These are phyloP conservation scores for Tetragnatha versicolor DNA, from an alignment of 1,140 invertebrate genomes.

Conservation along the genomic window DNA sequence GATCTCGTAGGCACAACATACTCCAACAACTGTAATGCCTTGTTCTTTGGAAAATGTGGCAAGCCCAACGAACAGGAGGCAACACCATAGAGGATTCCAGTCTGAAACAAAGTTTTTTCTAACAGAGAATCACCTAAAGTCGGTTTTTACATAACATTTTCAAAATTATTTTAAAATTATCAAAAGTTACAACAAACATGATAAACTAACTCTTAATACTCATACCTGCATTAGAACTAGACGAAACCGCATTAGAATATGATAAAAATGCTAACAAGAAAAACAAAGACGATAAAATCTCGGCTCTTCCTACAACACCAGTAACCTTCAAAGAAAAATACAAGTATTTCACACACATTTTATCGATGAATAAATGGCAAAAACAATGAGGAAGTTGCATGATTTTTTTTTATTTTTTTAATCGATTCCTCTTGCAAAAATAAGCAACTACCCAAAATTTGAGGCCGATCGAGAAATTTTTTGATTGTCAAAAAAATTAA, in stretches of 20 bases:
- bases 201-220: too few species aligned
- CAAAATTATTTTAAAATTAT: too few species aligned
- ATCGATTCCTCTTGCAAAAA: too few species aligned
- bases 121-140: too few species aligned
- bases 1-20: conserved; percentile 92
- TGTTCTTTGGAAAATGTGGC: conserved; percentile 97
- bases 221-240: conserved; percentile 22
- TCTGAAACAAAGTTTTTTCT: conserved; percentile 65
- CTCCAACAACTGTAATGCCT: conserved; percentile 92
- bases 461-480: too few species aligned
- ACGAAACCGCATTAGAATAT: conserved; percentile 2
- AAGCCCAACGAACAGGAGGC: conserved; percentile 76
- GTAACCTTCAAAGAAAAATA: conserved; percentile 67
- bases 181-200: too few species aligned
- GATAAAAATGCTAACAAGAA: conserved; percentile 62
- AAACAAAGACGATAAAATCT: conserved; percentile 93
- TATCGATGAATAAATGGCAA: too few species aligned
- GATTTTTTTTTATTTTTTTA: too few species aligned
- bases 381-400: too few species aligned
- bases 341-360: neutral
- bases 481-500: too few species aligned
- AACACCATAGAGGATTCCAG: conserved; percentile 77
- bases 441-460: too few species aligned
- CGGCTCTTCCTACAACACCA: conserved; percentile 94
- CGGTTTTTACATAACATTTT: too few species aligned